These are phyloP conservation scores for Pelusios castaneus DNA, from an alignment of 2,113 vertebrate species.

Conservation along the genomic window DNA sequence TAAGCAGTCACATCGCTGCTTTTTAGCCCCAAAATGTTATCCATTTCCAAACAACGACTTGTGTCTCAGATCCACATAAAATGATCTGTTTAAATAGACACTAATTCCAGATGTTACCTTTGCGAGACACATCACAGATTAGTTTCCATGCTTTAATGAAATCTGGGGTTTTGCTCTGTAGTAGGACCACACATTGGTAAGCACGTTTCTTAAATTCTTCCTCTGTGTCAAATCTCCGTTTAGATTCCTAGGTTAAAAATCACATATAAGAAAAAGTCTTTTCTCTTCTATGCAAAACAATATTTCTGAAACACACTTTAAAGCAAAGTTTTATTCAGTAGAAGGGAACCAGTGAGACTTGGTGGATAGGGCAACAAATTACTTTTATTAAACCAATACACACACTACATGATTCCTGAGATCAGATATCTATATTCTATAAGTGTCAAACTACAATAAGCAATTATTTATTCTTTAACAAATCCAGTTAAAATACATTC, in stretches of 20 bases:
- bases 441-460: rapidly evolving
- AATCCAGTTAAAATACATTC: neutral
- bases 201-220: slow-evolving; percentile 95
- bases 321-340: neutral
- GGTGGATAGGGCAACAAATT: neutral
- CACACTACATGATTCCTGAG: too few relatives aligned
- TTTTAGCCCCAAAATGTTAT: neutral
- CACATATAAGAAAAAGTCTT: neutral
- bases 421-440: neutral
- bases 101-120: slow-evolving; percentile 75
- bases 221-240: slow-evolving; percentile 95
- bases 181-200: slow-evolving; percentile 92
- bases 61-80: too few relatives aligned
- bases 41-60: neutral
- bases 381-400: neutral
- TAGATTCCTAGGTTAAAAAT: slow-evolving; percentile 86
- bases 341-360: neutral
- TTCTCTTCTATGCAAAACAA: neutral
- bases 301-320: neutral
- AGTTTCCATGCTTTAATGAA: slow-evolving; percentile 94
- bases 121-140: slow-evolving; percentile 95
- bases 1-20: neutral
- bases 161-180: slow-evolving; percentile 93
- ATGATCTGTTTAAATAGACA: neutral
- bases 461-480: neutral